Base-by-base conservation (phyloP, 2,797 vertebrate species). In the Siniperca scherzeri region DNA sequence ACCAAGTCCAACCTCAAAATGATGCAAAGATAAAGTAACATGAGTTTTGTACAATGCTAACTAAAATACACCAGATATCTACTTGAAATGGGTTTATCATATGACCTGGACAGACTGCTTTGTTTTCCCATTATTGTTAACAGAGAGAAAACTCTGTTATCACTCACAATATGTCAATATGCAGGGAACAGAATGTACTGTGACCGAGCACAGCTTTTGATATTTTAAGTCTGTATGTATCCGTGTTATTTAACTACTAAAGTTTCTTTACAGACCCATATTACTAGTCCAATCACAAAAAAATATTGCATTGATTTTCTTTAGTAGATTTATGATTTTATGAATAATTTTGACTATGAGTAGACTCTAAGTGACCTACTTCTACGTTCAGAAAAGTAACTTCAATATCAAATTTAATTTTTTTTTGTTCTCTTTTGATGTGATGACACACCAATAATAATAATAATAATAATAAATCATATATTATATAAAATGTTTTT, bases 1-100 rank as follows among this genome's bases (percentile, higher is more conserved):
- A 82, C 96, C 97, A 97, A 0, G 91, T 96, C 97, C 97, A 97
- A 74, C 93, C 97, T 98, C 72, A 33, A 62, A 38, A 4, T 82
- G 1, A 81, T 8, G 21, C 2, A 88, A 81, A 92, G 90, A 93
- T 22, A 33, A 50, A 27, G 25, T 10, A 9, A 36, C 8, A 17
- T 30, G 42, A 40, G n/a, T 25, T 11, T 14, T 61, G 12, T 7
- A 30, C 7, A 42, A 4, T 17, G 17, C 7, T 36, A 8, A 46
- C 25, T 33, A 55, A 38, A 42, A 50, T 7, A 38, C 40, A 42
- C 40, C 40, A 27, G 1, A 48, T 55, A 22, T 70, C 6, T 42
- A 16, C 7, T 13, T 69, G 2, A 66, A 16, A 44, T 25, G n/a
- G 8, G 22, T 30, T 22, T 57, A 30, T 44, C 38, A 13, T 27